Evolutionary conservation across 1,140 invertebrate species (phyloP).

Genomic region (Cotesia vestalis): DNA sequence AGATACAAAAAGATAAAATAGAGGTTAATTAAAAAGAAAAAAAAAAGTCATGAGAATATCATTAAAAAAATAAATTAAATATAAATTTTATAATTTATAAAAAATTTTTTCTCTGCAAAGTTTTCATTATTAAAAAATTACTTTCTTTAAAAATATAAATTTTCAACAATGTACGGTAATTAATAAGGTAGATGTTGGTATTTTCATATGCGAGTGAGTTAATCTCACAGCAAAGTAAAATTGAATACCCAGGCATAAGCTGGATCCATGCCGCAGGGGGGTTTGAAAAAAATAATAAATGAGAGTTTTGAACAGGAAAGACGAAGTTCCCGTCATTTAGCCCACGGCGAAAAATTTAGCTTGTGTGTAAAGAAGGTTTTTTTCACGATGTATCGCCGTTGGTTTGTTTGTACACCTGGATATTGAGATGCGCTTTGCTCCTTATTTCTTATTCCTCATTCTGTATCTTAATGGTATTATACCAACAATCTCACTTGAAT

Average conservation of each 20-base stretch:
- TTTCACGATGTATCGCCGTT: constrained; percentile 51
- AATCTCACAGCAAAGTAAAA: neutral
- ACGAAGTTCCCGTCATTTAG: constrained; percentile 41
- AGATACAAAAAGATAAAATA: too few species aligned
- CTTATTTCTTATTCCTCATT: constrained; percentile 13
- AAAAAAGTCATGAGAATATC: too few species aligned
- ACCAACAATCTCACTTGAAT: constrained; percentile 21
- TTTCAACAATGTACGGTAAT: too few species aligned
- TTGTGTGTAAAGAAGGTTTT: constrained; percentile 40
- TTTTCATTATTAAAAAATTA: too few species aligned
- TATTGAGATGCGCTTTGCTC: constrained; percentile 33
- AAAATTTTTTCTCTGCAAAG: too few species aligned
- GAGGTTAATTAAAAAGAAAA: too few species aligned
- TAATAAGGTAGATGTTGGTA: too few species aligned
- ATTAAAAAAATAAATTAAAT: too few species aligned
- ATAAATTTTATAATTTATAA: too few species aligned
- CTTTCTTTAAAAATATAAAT: too few species aligned
- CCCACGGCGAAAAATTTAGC: constrained; percentile 60
- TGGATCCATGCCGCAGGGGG: neutral
- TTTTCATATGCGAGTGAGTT: too few species aligned
- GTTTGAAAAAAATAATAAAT: constrained; percentile 1
- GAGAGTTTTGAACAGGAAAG: constrained; percentile 4
- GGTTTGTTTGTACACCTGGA: constrained; percentile 65
- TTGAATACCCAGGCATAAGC: neutral
- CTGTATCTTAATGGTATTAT: constrained; percentile 30